Percentiles rank a stretch among this genome's conserved stretches.
These are phyloP conservation scores for Megaustenia siamemsis DNA, from an alignment of 2,888 invertebrate genomes.

Conservation along the genomic window DNA sequence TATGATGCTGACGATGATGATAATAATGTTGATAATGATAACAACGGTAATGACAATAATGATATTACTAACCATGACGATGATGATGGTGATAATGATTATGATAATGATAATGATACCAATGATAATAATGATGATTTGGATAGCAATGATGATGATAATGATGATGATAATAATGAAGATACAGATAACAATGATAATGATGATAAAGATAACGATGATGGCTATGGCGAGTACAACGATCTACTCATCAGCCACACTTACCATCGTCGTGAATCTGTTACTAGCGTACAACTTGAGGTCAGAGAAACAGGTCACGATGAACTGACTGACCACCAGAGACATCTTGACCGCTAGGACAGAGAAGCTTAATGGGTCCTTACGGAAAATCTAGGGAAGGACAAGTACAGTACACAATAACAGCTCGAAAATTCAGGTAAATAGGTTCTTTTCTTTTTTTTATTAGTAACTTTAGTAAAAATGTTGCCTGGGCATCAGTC, in stretches of 20 bases:
- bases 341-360: slow-evolving; percentile 56
- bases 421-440: too few species aligned
- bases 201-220: not conserved
- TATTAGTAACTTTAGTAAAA: too few species aligned
- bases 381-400: slow-evolving; percentile 56
- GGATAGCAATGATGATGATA: not conserved
- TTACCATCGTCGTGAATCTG: slow-evolving; percentile 33
- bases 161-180: not conserved
- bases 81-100: slow-evolving; percentile 1
- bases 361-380: slow-evolving; percentile 55
- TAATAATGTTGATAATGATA: too few species aligned
- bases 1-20: too few species aligned
- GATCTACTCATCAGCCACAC: not conserved
- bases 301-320: slow-evolving; percentile 65
- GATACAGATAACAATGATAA: not conserved
- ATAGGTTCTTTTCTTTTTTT: too few species aligned
- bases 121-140: too few species aligned
- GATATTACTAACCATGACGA: not conserved
- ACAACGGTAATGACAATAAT: too few species aligned
- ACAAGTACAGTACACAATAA: too few species aligned
- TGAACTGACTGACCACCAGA: slow-evolving; percentile 57
- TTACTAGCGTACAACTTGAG: slow-evolving; percentile 26
- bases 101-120: not conserved
- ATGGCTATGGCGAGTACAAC: not conserved
- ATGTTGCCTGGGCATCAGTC: too few species aligned